phyloP scores from a whole-genome alignment of 2,113 vertebrate species.

The Anarhynchus alexandrinus region DNA sequence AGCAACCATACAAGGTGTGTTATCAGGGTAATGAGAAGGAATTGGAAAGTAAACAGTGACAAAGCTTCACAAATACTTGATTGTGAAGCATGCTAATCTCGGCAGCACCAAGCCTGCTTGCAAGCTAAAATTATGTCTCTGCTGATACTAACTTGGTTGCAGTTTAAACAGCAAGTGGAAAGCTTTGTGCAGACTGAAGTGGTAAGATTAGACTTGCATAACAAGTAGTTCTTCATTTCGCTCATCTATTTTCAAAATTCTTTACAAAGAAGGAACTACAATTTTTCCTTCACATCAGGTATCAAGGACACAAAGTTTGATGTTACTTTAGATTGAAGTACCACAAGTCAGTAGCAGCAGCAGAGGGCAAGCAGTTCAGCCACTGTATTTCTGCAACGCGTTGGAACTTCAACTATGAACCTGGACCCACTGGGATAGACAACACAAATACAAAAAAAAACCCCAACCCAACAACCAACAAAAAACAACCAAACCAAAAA shows the following conservation, averaged over 20 bases:
- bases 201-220: background rate
- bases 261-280: background rate
- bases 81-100: background rate
- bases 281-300: background rate
- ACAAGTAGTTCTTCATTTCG: background rate
- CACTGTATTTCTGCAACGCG: background rate
- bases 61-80: background rate
- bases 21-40: background rate
- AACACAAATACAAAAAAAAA: background rate
- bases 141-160: background rate
- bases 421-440: background rate
- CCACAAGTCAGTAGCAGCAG: background rate
- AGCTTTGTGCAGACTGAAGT: background rate
- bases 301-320: background rate
- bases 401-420: background rate
- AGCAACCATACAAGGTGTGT: background rate
- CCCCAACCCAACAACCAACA: background rate
- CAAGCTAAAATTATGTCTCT: background rate
- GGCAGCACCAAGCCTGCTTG: background rate
- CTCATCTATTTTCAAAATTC: background rate
- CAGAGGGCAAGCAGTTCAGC: background rate
- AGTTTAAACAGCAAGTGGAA: background rate
- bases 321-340: background rate
- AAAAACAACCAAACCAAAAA: background rate
- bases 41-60: background rate